Percentiles rank a stretch among this genome's conserved stretches.
phyloP scores from a whole-genome alignment of 2,888 invertebrate species.

The Dioctria rufipes region DNA sequence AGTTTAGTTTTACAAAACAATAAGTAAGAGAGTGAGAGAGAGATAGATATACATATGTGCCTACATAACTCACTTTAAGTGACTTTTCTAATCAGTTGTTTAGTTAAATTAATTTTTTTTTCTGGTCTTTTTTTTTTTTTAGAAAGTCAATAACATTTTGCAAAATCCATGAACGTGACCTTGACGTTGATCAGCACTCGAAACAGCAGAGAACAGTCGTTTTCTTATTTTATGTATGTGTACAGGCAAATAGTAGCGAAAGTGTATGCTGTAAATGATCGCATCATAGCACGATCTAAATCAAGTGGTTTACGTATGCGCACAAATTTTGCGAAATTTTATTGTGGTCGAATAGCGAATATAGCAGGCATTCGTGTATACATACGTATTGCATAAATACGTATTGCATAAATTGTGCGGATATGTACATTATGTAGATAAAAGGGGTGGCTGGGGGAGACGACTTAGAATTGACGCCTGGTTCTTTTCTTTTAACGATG shows the following conservation, averaged over 20 bases:
- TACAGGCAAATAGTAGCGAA: neutral
- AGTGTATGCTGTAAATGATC: neutral
- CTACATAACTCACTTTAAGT: constrained; percentile 28
- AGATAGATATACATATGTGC: neutral
- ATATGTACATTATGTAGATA: no score
- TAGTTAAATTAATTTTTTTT: constrained; percentile 14
- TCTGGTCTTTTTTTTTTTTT: no score
- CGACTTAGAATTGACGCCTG: neutral
- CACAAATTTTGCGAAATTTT: no score
- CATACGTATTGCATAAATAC: no score
- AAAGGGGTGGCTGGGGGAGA: no score
- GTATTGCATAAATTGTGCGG: no score
- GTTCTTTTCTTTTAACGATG: neutral
- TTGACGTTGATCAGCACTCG: constrained; percentile 15
- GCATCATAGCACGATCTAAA: neutral
- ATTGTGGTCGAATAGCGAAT: no score
- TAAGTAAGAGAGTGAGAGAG: neutral
- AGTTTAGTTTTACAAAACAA: no score
- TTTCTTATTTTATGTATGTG: neutral
- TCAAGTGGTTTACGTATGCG: neutral
- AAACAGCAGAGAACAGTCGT: neutral
- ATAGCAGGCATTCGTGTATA: no score
- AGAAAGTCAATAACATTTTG: constrained; percentile 46
- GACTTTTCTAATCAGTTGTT: constrained; percentile 51
- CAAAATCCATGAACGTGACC: constrained; percentile 51